A percentile compares a stretch with the other conserved stretches of the same genome.
phyloP scores from a whole-genome alignment of 2,797 vertebrate species.

The Pristis pectinata region DNA sequence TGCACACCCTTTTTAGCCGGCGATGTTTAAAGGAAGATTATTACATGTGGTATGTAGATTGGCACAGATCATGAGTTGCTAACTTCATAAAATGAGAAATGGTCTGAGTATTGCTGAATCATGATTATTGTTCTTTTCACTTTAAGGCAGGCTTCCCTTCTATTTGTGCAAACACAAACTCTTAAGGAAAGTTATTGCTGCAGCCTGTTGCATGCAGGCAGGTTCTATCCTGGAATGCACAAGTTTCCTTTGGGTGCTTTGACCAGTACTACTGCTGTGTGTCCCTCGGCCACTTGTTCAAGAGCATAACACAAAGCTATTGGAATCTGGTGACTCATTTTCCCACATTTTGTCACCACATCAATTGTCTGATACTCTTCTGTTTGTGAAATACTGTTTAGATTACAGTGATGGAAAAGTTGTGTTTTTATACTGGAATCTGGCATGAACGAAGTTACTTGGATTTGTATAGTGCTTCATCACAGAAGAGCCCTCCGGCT shows the following conservation, averaged over 20 bases:
- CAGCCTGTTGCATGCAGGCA: background rate
- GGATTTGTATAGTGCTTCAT: conserved; percentile 24
- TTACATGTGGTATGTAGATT: conserved; percentile 17
- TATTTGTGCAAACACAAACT: background rate
- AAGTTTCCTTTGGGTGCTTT: background rate
- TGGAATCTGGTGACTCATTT: background rate
- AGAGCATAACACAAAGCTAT: background rate
- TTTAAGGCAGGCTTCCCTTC: background rate
- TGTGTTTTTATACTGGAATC: background rate
- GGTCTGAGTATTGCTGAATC: conserved; percentile 4
- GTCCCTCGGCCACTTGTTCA: background rate
- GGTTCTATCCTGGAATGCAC: background rate
- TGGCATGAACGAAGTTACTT: background rate
- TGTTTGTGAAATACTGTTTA: background rate
- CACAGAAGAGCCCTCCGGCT: background rate
- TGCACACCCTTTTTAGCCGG: background rate
- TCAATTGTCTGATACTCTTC: background rate
- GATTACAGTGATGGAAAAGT: background rate
- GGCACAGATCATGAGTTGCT: conserved; percentile 31
- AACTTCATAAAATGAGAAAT: conserved; percentile 27
- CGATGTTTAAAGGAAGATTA: conserved; percentile 10
- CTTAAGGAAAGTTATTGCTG: background rate
- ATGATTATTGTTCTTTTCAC: background rate
- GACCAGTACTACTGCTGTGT: too few relatives aligned
- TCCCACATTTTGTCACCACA: background rate